Evolutionary conservation across 2,888 invertebrate species (phyloP), one percentile per base, ranked within the genome.

Genomic region (Uropetala carovei): DNA sequence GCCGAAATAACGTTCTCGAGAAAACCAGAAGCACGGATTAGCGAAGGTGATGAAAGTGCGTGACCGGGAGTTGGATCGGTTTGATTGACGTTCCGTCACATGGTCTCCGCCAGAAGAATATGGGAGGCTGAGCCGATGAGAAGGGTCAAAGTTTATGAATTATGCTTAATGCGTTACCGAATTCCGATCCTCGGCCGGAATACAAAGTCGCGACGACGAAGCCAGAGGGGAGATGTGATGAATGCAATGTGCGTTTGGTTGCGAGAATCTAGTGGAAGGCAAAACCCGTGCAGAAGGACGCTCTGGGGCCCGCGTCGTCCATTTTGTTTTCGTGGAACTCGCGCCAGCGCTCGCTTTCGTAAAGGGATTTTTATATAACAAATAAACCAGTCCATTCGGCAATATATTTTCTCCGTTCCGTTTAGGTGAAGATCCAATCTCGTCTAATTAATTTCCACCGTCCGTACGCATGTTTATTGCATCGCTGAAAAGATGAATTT

Each of bases 121-220:
- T 27, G 22, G 75, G 75, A 75, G 13, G 22, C 27, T 75, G 27
- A 75, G 11, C 22, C 75, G 27, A 75, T 27, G 75, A 75, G 68
- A 11, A 22, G 27, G 75, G 75, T 75, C 75, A 75, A 75, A 75
- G 75, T 75, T 75, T 75, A 75, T 75, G 75, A 75, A 75, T 75
- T 75, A 75, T 75, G 75, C 75, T 75, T 75, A 75, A 75, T 75
- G 75, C 75, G 75, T 75, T 75, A 75, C 75, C 75, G 75, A 75
- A 75, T 75, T 75, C 27, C 75, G 22, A 22, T 27, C 22, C 75
- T 75, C 75, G 75, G 27, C 75, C 75, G 75, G 75, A 75, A 75
- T 75, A 75, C 75, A 27, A 75, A 75, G 75, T 27, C 75, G 27
- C n/a, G 64, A n/a, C 64, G 16, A 18, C 16, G 64, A 5, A n/a